phyloP scores from a whole-genome alignment of 1,140 invertebrate genomes.

The Sweltsa coloradensis region DNA sequence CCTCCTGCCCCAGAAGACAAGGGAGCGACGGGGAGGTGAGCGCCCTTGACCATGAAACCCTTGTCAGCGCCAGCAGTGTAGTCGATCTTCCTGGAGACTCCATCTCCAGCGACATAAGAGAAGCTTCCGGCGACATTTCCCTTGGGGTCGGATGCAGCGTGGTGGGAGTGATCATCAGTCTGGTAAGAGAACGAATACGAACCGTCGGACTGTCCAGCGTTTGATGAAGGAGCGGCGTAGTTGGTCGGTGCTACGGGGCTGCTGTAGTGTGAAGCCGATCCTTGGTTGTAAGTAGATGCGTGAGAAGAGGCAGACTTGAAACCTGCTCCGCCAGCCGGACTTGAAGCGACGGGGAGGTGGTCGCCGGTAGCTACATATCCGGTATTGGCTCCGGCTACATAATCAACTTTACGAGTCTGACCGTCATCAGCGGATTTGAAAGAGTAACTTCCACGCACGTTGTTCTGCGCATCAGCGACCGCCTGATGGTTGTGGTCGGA shows the following conservation, averaged over 20 bases:
- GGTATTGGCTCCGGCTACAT: constrained; percentile 14
- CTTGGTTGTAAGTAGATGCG: too few species aligned
- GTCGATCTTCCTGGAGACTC: constrained; percentile 5
- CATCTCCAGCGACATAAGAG: constrained; percentile 14
- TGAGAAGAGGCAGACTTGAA: too few species aligned
- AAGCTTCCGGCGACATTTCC: constrained; percentile 20
- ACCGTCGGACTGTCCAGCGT: constrained; percentile 7
- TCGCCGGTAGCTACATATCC: constrained; percentile 14
- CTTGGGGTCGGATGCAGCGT: constrained; percentile 17
- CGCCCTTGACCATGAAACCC: constrained; percentile 13
- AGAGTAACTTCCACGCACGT: constrained; percentile 17
- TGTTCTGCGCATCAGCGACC: constrained; percentile 17
- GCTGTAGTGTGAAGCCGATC: too few species aligned
- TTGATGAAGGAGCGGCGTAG: neutral
- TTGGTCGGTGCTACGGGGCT: neutral
- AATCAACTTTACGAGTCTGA: constrained; percentile 7
- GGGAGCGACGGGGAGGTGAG: constrained; percentile 8
- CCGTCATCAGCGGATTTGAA: constrained; percentile 14
- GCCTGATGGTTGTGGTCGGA: constrained; percentile 15
- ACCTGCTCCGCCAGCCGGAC: neutral
- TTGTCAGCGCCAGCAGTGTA: constrained; percentile 13
- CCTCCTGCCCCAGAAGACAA: neutral
- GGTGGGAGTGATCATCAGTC: constrained; percentile 16
- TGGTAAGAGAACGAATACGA: constrained; percentile 21
- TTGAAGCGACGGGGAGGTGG: constrained; percentile 2